A percentile compares a stretch with the other conserved stretches of the same genome.
These are phyloP conservation scores for Castor canadensis DNA, from an alignment of 2,113 vertebrate genomes.

Conservation along the genomic window DNA sequence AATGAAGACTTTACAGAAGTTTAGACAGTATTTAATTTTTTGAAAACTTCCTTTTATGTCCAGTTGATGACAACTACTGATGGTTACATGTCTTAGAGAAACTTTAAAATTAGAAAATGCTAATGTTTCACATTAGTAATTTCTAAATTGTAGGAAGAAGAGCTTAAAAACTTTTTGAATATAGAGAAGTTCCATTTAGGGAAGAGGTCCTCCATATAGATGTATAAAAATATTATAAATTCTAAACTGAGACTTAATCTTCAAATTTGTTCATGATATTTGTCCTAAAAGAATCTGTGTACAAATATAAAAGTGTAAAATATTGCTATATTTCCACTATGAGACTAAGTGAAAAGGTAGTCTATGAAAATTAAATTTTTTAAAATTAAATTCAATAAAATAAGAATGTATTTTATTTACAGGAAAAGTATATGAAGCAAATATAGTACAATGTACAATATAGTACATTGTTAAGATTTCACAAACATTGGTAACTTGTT, in stretches of 20 bases:
- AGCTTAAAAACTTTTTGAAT: background rate
- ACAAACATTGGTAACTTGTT: background rate
- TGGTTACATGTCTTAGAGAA: background rate
- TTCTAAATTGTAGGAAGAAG: constrained; percentile 9
- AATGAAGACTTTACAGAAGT: constrained; percentile 25
- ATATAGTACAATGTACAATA: background rate
- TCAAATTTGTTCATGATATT: constrained; percentile 24
- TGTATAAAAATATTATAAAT: background rate
- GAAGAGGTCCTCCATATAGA: background rate
- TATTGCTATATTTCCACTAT: constrained; percentile 41
- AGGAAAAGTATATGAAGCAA: background rate
- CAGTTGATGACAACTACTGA: background rate
- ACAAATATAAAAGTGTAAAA: background rate
- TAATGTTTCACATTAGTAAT: background rate
- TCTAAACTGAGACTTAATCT: constrained; percentile 21
- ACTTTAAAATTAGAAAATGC: background rate
- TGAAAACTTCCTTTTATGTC: background rate
- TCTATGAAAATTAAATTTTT: constrained; percentile 27
- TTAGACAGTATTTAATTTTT: constrained; percentile 22
- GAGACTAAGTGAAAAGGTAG: constrained; percentile 44
- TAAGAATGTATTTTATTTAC: constrained; percentile 22
- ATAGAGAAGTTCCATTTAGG: background rate
- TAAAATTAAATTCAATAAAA: constrained; percentile 46
- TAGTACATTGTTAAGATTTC: background rate
- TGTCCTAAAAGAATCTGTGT: constrained; percentile 4